Percentiles rank a stretch among this genome's conserved stretches.
Evolutionary conservation across 2,113 vertebrate species (phyloP).

Genomic region (Myodes glareolus): DNA sequence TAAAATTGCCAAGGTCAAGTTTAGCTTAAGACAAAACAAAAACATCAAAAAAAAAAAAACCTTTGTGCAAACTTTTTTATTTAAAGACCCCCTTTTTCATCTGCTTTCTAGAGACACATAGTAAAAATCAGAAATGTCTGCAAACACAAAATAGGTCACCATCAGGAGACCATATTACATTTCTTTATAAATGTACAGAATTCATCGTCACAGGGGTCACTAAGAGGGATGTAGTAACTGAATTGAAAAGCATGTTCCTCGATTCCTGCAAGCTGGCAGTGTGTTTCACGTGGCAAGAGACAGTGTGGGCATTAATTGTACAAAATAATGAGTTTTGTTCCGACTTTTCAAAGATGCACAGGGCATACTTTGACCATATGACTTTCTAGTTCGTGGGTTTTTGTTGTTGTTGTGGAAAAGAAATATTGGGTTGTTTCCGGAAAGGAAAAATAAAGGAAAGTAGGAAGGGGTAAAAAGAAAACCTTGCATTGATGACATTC

Average conservation of each 20-base stretch:
- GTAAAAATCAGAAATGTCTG: slow-evolving; percentile 62
- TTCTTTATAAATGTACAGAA: slow-evolving; percentile 76
- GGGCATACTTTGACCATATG: neutral
- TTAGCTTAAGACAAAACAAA: slow-evolving; percentile 31
- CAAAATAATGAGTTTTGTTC: neutral
- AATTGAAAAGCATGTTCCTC: slow-evolving; percentile 65
- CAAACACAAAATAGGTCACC: slow-evolving; percentile 69
- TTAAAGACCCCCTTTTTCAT: neutral
- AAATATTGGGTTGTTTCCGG: slow-evolving; percentile 57
- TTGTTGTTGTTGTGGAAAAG: neutral
- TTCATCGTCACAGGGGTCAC: slow-evolving; percentile 76
- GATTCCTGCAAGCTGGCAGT: slow-evolving; percentile 74
- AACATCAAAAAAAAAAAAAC: neutral
- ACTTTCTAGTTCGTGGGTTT: slow-evolving; percentile 67
- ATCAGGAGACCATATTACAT: slow-evolving; percentile 60
- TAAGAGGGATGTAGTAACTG: slow-evolving; percentile 69
- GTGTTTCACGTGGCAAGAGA: slow-evolving; percentile 76
- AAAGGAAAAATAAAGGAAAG: neutral
- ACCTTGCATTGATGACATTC: neutral
- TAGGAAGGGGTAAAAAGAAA: neutral
- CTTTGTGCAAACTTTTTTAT: neutral
- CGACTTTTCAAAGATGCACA: neutral
- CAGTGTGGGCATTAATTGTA: neutral
- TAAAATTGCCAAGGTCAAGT: neutral
- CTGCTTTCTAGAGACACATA: slow-evolving; percentile 29